Conservation (phyloP, 2,888 invertebrate genomes). For the Leuctra nigra region DNA sequence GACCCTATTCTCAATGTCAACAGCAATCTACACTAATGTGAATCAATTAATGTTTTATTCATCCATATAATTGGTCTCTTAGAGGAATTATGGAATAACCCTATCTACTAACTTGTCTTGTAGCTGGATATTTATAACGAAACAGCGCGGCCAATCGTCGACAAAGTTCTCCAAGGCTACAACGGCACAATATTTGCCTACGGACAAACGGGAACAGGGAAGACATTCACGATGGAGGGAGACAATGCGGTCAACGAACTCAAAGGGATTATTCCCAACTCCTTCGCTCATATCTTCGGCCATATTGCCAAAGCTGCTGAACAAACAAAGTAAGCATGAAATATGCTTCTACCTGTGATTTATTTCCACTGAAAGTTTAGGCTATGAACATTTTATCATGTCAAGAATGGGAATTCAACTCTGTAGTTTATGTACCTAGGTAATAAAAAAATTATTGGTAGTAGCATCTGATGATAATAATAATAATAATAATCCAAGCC, state of each 20-base stretch:
- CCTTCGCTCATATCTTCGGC: slow-evolving; percentile 97
- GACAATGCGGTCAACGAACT: slow-evolving; percentile 78
- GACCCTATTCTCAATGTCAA: too few relatives aligned
- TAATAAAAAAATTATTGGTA: too few relatives aligned
- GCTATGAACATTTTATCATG: too few relatives aligned
- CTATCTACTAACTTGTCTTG: slow-evolving; percentile 28
- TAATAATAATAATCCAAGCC: too few relatives aligned
- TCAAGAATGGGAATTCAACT: too few relatives aligned
- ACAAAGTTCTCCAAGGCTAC: slow-evolving; percentile 93
- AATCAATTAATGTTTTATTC: not conserved
- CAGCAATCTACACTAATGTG: too few relatives aligned
- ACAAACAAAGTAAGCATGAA: slow-evolving; percentile 66
- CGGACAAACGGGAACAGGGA: slow-evolving; percentile 94
- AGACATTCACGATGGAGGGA: slow-evolving; percentile 98
- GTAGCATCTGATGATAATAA: too few relatives aligned
- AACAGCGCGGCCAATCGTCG: slow-evolving; percentile 93
- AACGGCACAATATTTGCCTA: slow-evolving; percentile 92
- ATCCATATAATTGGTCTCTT: slow-evolving; percentile 9
- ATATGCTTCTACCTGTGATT: too few relatives aligned
- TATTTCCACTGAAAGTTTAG: too few relatives aligned
- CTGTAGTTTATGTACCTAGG: too few relatives aligned
- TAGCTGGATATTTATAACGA: slow-evolving; percentile 92
- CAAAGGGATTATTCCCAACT: slow-evolving; percentile 96
- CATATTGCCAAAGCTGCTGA: slow-evolving; percentile 92
- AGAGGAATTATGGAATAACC: slow-evolving; percentile 11